phyloP scores from a whole-genome alignment of 37 sponge, comb jelly and placozoan genomes.

The Spongia lamella region DNA sequence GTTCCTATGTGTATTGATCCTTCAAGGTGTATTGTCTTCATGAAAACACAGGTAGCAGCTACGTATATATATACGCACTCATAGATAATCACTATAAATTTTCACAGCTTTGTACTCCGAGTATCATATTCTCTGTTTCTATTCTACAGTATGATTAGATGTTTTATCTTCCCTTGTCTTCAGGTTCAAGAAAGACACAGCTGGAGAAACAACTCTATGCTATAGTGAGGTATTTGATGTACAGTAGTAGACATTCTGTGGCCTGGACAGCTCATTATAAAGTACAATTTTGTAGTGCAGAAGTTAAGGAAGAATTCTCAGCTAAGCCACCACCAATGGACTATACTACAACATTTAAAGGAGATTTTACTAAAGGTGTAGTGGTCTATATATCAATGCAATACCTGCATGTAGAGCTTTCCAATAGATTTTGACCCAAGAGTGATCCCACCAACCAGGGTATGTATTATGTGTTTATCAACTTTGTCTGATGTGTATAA shows the following conservation, averaged over 20 bases:
- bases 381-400: neutral
- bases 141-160: neutral
- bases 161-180: neutral
- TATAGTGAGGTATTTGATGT: constrained; percentile 20
- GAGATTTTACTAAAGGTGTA: constrained; percentile 56
- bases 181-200: constrained; percentile 38
- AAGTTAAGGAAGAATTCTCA: constrained; percentile 68
- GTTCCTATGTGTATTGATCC: constrained; percentile 63
- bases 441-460: constrained; percentile 35
- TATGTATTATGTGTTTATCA: constrained; percentile 2
- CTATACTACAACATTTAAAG: constrained; percentile 63
- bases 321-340: constrained; percentile 60
- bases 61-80: constrained; percentile 30
- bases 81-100: too few relatives aligned
- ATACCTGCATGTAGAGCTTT: neutral
- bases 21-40: neutral
- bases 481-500: neutral
- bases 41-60: constrained; percentile 22
- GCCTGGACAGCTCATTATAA: too few relatives aligned
- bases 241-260: neutral
- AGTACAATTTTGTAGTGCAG: neutral
- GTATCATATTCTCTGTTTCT: too few relatives aligned
- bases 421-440: constrained; percentile 48
- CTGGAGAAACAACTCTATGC: constrained; percentile 32
- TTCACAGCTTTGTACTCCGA: too few relatives aligned